Conservation (phyloP, 2,113 vertebrate species). For the Egretta garzetta region DNA sequence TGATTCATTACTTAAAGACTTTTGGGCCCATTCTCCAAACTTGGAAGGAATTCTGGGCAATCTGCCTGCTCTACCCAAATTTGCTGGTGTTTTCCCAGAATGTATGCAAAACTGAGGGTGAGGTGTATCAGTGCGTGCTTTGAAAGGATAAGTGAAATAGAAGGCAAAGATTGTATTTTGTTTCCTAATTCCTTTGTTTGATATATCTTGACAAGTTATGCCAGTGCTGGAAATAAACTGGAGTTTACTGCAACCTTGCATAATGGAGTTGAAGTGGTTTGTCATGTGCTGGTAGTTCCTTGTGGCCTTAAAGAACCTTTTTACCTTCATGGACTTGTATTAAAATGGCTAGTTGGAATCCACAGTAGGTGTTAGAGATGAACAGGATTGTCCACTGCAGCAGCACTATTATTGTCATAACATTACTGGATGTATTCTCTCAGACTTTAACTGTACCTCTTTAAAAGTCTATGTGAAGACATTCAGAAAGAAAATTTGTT, state of each 20-base stretch:
- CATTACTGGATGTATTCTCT: background rate
- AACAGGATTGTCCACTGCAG: background rate
- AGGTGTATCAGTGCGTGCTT: background rate
- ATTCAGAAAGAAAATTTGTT: background rate
- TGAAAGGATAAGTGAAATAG: background rate
- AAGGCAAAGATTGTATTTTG: background rate
- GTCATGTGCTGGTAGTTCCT: background rate
- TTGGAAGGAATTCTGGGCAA: constrained; percentile 25
- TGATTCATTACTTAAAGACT: constrained; percentile 54
- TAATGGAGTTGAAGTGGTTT: background rate
- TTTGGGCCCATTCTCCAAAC: constrained; percentile 53
- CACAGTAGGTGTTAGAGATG: background rate
- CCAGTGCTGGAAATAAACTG: background rate
- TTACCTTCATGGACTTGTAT: background rate
- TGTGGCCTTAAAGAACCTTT: background rate
- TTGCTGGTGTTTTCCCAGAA: constrained; percentile 33
- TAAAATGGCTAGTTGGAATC: background rate
- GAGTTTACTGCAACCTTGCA: background rate
- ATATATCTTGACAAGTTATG: background rate
- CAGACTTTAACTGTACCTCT: background rate
- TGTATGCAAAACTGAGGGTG: background rate
- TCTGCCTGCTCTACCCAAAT: background rate
- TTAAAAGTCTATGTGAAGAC: background rate
- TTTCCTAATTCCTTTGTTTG: background rate
- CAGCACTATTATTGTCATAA: background rate